phyloP scores from a whole-genome alignment of 2,888 invertebrate genomes.

The Tenthredo notha region DNA sequence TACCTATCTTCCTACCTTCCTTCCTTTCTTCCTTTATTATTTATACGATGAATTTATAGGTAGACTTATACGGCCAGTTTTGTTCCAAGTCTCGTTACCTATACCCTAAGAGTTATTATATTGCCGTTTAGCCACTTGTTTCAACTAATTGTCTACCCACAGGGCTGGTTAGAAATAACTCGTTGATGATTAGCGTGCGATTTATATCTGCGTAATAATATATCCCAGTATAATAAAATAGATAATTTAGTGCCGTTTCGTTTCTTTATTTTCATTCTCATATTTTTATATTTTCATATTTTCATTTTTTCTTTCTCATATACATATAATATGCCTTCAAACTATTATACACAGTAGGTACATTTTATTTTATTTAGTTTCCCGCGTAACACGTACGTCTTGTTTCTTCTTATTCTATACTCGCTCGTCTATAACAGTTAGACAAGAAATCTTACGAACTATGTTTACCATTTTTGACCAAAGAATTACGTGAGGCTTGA shows the following conservation, averaged over 20 bases:
- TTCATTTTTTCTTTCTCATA: not conserved
- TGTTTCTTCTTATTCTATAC: not conserved
- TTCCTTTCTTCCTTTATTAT: not conserved
- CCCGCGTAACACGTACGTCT: not conserved
- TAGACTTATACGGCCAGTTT: not conserved
- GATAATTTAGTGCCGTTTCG: not conserved
- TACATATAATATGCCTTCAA: not conserved
- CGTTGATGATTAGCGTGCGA: not conserved
- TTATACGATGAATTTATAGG: conserved; percentile 20
- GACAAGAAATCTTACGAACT: not conserved
- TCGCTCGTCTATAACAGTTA: not conserved
- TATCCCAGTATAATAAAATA: not conserved
- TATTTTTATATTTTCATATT: no score
- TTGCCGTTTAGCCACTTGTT: conserved; percentile 22
- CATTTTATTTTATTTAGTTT: not conserved
- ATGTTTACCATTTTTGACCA: not conserved
- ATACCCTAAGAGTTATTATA: not conserved
- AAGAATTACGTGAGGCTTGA: not conserved
- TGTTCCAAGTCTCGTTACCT: conserved; percentile 17
- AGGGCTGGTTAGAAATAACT: not conserved
- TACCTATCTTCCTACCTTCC: not conserved
- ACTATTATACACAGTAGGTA: not conserved
- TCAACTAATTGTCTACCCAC: conserved; percentile 19
- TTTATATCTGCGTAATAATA: conserved; percentile 11
- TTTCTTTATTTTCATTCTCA: not conserved